Evolutionary conservation across 2,797 vertebrate genomes (phyloP).

Genomic region (Telmatherina bonti): DNA sequence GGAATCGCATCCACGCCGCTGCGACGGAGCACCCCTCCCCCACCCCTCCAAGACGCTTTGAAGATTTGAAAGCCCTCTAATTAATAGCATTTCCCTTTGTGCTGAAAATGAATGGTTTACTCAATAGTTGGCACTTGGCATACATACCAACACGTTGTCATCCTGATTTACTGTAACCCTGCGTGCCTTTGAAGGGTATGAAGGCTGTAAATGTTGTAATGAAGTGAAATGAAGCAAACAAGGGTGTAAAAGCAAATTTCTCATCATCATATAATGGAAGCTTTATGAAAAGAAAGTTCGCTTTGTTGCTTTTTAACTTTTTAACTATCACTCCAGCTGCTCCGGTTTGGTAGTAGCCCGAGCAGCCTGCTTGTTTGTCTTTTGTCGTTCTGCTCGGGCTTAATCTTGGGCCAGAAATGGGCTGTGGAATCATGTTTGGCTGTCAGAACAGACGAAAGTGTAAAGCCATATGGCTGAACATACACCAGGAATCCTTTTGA

Average conservation of each 20-base stretch:
- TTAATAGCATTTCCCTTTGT: constrained; percentile 79
- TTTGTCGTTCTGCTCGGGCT: constrained; percentile 64
- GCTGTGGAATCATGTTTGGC: constrained; percentile 80
- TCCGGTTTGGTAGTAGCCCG: constrained; percentile 69
- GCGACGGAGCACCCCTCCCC: constrained; percentile 58
- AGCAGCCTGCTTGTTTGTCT: constrained; percentile 77
- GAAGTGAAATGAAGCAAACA: constrained; percentile 71
- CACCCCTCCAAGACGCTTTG: constrained; percentile 68
- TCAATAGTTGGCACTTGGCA: constrained; percentile 82
- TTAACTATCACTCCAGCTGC: constrained; percentile 41
- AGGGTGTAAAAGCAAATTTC: constrained; percentile 49
- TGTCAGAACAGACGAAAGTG: constrained; percentile 81
- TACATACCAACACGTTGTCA: constrained; percentile 83
- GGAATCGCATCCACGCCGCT: constrained; percentile 67
- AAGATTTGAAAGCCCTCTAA: constrained; percentile 84
- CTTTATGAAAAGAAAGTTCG: constrained; percentile 1
- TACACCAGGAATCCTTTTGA: constrained; percentile 79
- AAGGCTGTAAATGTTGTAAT: constrained; percentile 76
- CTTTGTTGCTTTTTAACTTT: constrained; percentile 54
- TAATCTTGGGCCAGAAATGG: constrained; percentile 77
- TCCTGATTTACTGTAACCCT: constrained; percentile 82
- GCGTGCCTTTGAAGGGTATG: constrained; percentile 72
- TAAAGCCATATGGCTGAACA: constrained; percentile 79
- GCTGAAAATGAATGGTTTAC: constrained; percentile 78
- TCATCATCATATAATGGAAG: constrained; percentile 39